These are phyloP conservation scores for Oithona nana DNA, from an alignment of 2,888 invertebrate species.

Conservation along the genomic window DNA sequence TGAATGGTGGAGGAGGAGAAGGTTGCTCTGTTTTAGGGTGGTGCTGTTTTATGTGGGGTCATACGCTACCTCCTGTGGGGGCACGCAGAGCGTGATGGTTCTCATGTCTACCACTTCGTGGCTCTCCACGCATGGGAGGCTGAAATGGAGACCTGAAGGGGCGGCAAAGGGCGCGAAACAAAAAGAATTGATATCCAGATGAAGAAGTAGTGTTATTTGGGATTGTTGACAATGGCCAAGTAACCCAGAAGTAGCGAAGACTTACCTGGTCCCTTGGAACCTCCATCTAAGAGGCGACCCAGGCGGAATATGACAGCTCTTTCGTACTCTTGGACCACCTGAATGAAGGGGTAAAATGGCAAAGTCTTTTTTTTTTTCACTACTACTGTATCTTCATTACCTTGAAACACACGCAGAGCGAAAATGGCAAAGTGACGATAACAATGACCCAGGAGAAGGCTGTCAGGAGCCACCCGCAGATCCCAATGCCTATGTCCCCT, in stretches of 20 bases:
- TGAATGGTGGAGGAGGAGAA: no score
- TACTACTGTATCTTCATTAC: no score
- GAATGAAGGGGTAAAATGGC: no score
- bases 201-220: no score
- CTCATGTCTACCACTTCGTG: conserved; percentile 84
- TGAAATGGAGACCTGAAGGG: conserved; percentile 88
- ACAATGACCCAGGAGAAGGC: conserved; percentile 63
- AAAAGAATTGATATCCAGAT: no score
- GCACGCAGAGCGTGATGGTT: conserved; percentile 82
- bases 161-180: no score
- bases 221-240: no score
- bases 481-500: conserved; percentile 36
- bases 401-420: conserved; percentile 78
- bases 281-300: conserved; percentile 67
- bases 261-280: conserved; percentile 77
- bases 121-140: conserved; percentile 75
- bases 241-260: neutral
- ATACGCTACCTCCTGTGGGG: conserved; percentile 72
- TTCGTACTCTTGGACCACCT: conserved; percentile 93
- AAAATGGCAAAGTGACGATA: conserved; percentile 68
- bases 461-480: conserved; percentile 64
- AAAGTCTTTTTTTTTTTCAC: no score
- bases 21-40: no score
- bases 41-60: neutral
- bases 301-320: conserved; percentile 83